Base-by-base conservation (phyloP, 2,797 vertebrate genomes). In the Pangasius sanitwongsei region DNA sequence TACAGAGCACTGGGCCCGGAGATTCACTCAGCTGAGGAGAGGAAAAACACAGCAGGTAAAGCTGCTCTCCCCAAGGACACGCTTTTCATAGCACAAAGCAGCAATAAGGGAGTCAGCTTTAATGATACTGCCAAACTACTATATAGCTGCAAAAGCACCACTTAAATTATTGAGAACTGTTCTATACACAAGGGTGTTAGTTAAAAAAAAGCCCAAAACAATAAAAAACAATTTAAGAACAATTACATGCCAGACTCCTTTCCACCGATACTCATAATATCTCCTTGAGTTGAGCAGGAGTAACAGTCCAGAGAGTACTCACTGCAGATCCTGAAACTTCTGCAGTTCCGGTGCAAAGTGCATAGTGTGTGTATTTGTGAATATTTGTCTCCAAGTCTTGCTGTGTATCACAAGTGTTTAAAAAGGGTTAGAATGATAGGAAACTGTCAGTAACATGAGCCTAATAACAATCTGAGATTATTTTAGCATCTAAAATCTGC, bases 21-120 rank as follows among this genome's bases (percentile, higher is more conserved):
- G 82, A 23, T 57, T 50, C n/a, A 59, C 78, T 83, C 37, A 6
- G 44, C 65, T 83, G 25, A 82, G 55, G 31, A 50, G 78, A 74
- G 23, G 34, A 84, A 86, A 69, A 72, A 72, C 69, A n/a, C 69
- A 37, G 87, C 81, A 63, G 81, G 69, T 83, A 83, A 86, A 89
- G 31, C 34, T 55, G 61, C 57, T 55, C n/a, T 83, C 69, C 85
- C 80, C 44, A 59, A 82, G 63, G 63, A 81, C 6, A 86, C 25
- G 57, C 50, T 69, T 86, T 25, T 78, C 65, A 80, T 41, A 82
- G 63, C 31, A 69, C 67, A 72, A 34, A 72, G 59, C 77, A 72
- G 77, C 28, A 55, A 69, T 83, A 61, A 69, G 25, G n/a, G 28
- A 83, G 37, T 20, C 20, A 25, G 57, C 41, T 57, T 70, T 57